Base-by-base conservation (phyloP, 1,140 invertebrate genomes). In the Spodoptera litura region DNA sequence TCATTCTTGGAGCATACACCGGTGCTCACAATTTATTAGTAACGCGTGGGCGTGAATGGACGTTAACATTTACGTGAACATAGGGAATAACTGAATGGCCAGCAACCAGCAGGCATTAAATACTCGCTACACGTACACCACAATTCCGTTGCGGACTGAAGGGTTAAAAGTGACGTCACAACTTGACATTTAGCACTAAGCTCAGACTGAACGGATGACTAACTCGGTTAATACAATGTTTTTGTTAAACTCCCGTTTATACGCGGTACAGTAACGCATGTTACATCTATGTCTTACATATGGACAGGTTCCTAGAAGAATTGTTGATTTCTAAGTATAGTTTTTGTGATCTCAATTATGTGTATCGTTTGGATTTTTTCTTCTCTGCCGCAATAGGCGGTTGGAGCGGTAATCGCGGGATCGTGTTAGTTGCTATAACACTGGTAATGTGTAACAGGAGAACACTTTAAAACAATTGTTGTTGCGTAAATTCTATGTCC, bases 261-360 rank as follows among this genome's bases (percentile, higher is more conserved):
- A 58, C 58, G 53, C 61, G 38, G 35, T 49, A 74, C 15, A 51
- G 72, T 61, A 61, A 74, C 56, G 38, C 44, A 66, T 66, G 25
- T 61, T 31, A 74, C 72, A 74, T 74, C 8, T 35, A 27, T 25
- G 58, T 11, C n/a, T 11, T 62, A 61, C 56, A 61, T 74, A 74
- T 74, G 56, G 20, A 74, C 72, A 61, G 35, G 72, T 74, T 74
- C 72, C 58, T 27, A 51, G 72, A 61, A 74, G 72, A 74, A 62
- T 74, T 51, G 44, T 25, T 74, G 38, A 74, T 74, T 74, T 74
- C 72, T 74, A 61, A 74, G 72, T 59, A 73, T 44, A 58, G 31
- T 61, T 59, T 74, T 74, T 61, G 44, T 49, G 44, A 31, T 31
- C 58, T 61, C 35, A 49, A 61, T 61, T 52, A 61, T 51, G 38